Base-by-base conservation (phyloP, 2,888 invertebrate genomes). In the Colletes collaris region DNA sequence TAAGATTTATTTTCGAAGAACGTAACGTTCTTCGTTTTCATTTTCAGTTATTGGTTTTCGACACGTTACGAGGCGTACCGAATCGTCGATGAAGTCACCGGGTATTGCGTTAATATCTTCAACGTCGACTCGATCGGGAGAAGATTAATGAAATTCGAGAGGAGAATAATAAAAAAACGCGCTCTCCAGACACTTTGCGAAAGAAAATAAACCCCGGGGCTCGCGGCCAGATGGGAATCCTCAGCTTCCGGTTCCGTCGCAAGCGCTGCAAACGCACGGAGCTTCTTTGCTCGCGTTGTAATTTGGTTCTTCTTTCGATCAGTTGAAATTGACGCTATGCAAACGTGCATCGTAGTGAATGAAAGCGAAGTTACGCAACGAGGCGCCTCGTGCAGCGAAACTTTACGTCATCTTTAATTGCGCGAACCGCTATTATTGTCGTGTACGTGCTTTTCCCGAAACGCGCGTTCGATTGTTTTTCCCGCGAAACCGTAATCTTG, bases 301-400 rank as follows among this genome's bases (percentile, higher is more conserved):
- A 46, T 46, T 46, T 44, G 4, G 44, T 44, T 3, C 10, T 46
- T 8, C 8, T 46, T 46, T 46, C 44, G 8, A 46, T 6, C 63
- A 58, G 44, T 44, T 37, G 3, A 19, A 37, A n/a, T n/a, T 13
- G 46, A 27, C 53, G 59, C n/a, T 19, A 46, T 56, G 10, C 8
- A 11, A 6, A 56, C 19, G 60, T 35, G 50, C 60, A 55, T 53
- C 27, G 53, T n/a, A 59, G 73, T 84, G 86, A 88, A 89, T 87
- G 87, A 89, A 87, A 89, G 83, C 75, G 13, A 73, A 59, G 76
- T 87, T 78, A 81, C 75, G 83, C 79, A 84, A 88, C 6, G 53
- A 27, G 53, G 35, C 58, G 35, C 64, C 67, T 56, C 44, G 74
- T 65, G 64, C 44, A 10, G 13, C 11, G 46, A 76, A 55, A 19